A percentile compares a stretch with the other conserved stretches of the same genome.
Evolutionary conservation across 2,113 vertebrate genomes (phyloP).

Genomic region (Paradisaea rubra): DNA sequence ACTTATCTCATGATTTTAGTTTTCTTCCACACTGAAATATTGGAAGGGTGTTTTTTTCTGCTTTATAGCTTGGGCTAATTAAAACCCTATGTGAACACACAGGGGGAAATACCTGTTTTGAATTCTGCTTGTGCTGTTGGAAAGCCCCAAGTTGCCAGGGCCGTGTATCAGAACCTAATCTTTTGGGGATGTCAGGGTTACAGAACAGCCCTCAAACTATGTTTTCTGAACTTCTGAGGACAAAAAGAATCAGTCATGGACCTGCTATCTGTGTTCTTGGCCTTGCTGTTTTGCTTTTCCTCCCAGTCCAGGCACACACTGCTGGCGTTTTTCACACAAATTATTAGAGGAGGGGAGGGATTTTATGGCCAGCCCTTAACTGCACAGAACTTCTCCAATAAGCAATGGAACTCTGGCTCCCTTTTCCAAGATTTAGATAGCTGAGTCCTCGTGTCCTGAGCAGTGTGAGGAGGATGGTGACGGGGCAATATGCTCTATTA

Average conservation of each 20-base stretch:
- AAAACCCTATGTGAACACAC: background rate
- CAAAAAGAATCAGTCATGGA: background rate
- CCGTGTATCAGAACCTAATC: background rate
- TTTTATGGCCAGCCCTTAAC: background rate
- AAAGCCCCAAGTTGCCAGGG: background rate
- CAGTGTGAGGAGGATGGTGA: background rate
- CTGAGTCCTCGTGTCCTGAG: background rate
- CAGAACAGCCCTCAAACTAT: background rate
- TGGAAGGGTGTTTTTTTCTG: background rate
- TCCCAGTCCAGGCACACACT: background rate
- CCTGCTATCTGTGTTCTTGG: background rate
- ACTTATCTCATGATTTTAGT: background rate
- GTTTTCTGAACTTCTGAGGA: background rate
- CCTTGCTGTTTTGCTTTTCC: background rate
- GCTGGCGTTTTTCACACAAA: background rate
- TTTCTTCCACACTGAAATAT: background rate
- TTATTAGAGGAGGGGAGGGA: background rate
- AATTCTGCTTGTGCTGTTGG: background rate
- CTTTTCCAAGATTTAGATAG: background rate
- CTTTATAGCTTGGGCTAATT: background rate
- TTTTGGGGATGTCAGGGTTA: background rate
- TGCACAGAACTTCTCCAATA: background rate
- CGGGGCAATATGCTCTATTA: background rate
- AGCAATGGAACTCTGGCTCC: background rate
- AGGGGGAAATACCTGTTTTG: background rate